Evolutionary conservation across 1,140 invertebrate species (phyloP).

Genomic region (Druon quercuslanigerum): DNA sequence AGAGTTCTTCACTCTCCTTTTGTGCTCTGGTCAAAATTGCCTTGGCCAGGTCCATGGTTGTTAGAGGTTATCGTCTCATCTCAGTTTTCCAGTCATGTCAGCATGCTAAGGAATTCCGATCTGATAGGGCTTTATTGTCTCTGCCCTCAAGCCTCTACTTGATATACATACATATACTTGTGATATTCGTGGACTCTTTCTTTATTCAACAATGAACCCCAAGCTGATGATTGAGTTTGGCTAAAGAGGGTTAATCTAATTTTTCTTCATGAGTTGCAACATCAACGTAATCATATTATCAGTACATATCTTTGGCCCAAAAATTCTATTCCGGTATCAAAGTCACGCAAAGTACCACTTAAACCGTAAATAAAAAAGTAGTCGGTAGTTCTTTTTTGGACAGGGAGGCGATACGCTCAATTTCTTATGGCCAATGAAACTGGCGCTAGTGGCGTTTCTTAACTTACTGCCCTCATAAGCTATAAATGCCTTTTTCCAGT

Average conservation of each 20-base stretch:
- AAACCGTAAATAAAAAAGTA: too few species aligned
- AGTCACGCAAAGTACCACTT: too few species aligned
- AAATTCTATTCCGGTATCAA: too few species aligned
- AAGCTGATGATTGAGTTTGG: not conserved
- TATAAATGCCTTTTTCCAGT: constrained; percentile 58
- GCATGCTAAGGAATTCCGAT: constrained; percentile 46
- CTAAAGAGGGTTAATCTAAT: not conserved
- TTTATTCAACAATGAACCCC: not conserved
- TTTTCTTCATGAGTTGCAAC: constrained; percentile 18
- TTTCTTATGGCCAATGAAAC: constrained; percentile 1
- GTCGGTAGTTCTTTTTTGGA: too few species aligned
- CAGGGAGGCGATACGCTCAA: constrained; percentile 16
- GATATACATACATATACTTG: constrained; percentile 26
- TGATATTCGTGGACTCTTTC: constrained; percentile 18
- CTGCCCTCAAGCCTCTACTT: constrained; percentile 34
- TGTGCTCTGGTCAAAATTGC: constrained; percentile 18
- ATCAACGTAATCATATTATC: not conserved
- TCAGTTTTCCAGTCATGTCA: constrained; percentile 56
- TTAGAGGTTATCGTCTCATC: constrained; percentile 50
- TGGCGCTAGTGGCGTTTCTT: not conserved
- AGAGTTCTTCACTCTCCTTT: not conserved
- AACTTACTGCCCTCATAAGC: constrained; percentile 47
- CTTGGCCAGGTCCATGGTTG: constrained; percentile 31
- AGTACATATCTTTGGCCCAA: not conserved
- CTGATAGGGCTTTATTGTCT: constrained; percentile 58